Evolutionary conservation across 2,888 invertebrate species (phyloP), one percentile per base, ranked within the genome.

Genomic region (Carcina quercana): DNA sequence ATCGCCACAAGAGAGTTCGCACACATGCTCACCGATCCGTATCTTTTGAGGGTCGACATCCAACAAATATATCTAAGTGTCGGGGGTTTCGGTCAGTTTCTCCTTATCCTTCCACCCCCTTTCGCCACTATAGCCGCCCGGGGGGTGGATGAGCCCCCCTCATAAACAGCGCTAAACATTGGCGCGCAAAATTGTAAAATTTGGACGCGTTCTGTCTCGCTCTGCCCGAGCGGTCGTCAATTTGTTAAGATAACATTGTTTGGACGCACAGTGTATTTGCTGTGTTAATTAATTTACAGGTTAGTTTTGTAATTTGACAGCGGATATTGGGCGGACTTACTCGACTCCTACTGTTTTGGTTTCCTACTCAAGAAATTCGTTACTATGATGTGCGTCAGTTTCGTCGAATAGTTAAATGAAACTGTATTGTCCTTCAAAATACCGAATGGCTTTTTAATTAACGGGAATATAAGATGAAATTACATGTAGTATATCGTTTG

Each of bases 151-250:
- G n/a, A n/a, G 34, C 43, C 35, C 63, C 65, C 68, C 62, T 72
- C 65, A 74, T 79, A 80, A 79, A 79, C 78, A 78, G 60, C 53
- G 64, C 70, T 76, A 78, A 82, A 78, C 71, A 76, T 59, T 56
- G 67, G 54, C 59, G 63, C 43, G 66, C 72, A 61, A 72, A 79
- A 79, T 79, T 76, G 76, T 76, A 72, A 76, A 78, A 75, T 78
- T 78, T 52, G 59, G 56, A 53, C 55, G 52, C 61, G 52, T 47
- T 47, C 45, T 42, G 46, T 60, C 68, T 60, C 61, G 63, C 71
- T 67, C 59, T 69, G 27, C 56, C 66, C 70, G 47, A 55, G 50
- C 47, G 47, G 57, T 54, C 61, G 65, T 70, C 79, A 75, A 78
- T 78, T 79, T 74, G 69, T 59, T 70, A 76, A 72, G 78, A 78